phyloP scores from a whole-genome alignment of 2,888 invertebrate species.

The Harpalus rubripes region DNA sequence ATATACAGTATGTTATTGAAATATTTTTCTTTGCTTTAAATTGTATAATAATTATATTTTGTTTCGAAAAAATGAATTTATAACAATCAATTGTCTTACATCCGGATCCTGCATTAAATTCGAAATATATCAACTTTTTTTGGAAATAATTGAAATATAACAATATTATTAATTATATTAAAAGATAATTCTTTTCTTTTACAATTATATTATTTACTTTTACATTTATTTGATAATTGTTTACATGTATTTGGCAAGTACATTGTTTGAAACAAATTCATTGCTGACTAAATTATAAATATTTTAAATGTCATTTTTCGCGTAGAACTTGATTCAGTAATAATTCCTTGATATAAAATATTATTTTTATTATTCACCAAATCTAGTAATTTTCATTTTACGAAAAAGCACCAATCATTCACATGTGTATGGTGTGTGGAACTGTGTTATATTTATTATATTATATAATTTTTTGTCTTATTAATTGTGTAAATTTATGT shows the following conservation, averaged over 20 bases:
- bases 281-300: not conserved
- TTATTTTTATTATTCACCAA: constrained; percentile 20
- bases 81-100: constrained; percentile 2
- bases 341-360: not conserved
- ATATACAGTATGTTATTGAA: not conserved
- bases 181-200: not conserved
- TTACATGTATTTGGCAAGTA: not conserved
- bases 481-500: constrained; percentile 59
- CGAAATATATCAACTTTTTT: not conserved
- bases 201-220: not conserved
- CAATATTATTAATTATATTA: not conserved
- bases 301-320: not conserved
- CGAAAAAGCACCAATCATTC: constrained; percentile 51
- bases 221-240: not conserved
- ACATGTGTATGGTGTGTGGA: constrained; percentile 56
- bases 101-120: constrained; percentile 22
- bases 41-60: not conserved
- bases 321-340: constrained; percentile 11
- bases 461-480: constrained; percentile 64
- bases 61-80: not conserved
- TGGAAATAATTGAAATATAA: not conserved
- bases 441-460: constrained; percentile 55
- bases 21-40: not conserved
- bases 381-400: constrained; percentile 60
- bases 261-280: not conserved